Base-by-base conservation (phyloP, 2,888 invertebrate genomes). In the Hypomecis punctinalis region DNA sequence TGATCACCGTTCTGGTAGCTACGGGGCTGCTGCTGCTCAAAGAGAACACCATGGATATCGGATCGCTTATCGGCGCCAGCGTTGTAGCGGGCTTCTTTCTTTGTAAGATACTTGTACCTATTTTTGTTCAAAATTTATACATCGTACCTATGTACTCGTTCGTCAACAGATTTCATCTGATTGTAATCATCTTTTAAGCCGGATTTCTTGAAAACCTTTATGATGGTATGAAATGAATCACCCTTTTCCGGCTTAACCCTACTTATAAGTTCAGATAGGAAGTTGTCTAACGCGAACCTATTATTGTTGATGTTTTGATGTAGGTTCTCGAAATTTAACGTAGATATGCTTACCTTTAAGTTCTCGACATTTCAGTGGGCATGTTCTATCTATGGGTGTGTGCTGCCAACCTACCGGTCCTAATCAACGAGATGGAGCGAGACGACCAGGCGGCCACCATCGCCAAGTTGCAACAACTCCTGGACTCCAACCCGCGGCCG, bases 331-430 rank as follows among this genome's bases (percentile, higher is more conserved):
- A 23, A 1, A 23, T 23, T n/a, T n/a, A n/a, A n/a, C 23, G 23
- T 23, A n/a, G n/a, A n/a, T n/a, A 23, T 3, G 23, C 23, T 1
- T 1, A 9, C 39, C 10, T 40, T 13, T 39, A 9, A 13, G 9
- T 43, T 43, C 43, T n/a, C 9, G 9, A 13, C 6, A 6, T 74
- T 80, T 61, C 82, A 93, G 93, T 93, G 84, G 91, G 89, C 10
- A 85, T 89, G 86, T 90, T 88, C 71, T 93, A 93, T 68, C 71
- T 92, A 51, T 92, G 91, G 93, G 75, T 91, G 48, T 93, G 93
- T 73, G 84, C 87, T 8, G 83, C 86, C 1, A 91, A 86, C 74
- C 76, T 93, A 37, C 93, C 92, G 0, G 78, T 91, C 63, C 75
- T 93, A 5, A 85, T 91, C 67, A 91, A 86, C 62, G 91, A 91